These are phyloP conservation scores for Apantesis nais DNA, from an alignment of 2,888 invertebrate species.

Conservation along the genomic window DNA sequence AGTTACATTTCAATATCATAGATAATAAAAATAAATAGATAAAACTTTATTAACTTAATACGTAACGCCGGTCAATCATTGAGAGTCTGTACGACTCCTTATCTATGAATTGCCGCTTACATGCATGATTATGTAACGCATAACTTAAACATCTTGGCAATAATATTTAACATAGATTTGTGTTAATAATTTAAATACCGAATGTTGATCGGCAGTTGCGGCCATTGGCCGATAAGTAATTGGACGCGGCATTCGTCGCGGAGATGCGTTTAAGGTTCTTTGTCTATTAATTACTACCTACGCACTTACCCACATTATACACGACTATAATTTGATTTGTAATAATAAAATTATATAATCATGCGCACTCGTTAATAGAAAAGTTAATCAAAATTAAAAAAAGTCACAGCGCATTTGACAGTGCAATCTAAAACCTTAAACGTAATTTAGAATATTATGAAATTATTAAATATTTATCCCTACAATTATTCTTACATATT, in stretches of 20 bases:
- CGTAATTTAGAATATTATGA: not conserved
- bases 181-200: not conserved
- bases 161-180: not conserved
- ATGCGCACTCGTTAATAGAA: not conserved
- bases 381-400: not conserved
- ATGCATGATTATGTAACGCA: not conserved
- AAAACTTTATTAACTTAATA: too few relatives aligned
- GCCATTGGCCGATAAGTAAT: not conserved
- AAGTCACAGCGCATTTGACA: not conserved
- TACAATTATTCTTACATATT: not conserved
- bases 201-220: not conserved
- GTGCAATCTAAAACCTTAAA: not conserved
- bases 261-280: constrained; percentile 4
- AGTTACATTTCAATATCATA: too few relatives aligned
- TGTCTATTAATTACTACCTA: constrained; percentile 8
- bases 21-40: too few relatives aligned
- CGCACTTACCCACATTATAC: not conserved
- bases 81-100: too few relatives aligned
- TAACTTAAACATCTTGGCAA: not conserved
- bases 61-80: too few relatives aligned
- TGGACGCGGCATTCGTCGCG: not conserved
- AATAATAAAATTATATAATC: not conserved
- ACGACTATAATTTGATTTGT: not conserved
- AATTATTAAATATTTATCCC: not conserved
- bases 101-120: not conserved